A percentile compares a stretch with the other conserved stretches of the same genome.
Evolutionary conservation across 1,140 invertebrate species (phyloP).

Genomic region (Trachymyrmex cornetzi): DNA sequence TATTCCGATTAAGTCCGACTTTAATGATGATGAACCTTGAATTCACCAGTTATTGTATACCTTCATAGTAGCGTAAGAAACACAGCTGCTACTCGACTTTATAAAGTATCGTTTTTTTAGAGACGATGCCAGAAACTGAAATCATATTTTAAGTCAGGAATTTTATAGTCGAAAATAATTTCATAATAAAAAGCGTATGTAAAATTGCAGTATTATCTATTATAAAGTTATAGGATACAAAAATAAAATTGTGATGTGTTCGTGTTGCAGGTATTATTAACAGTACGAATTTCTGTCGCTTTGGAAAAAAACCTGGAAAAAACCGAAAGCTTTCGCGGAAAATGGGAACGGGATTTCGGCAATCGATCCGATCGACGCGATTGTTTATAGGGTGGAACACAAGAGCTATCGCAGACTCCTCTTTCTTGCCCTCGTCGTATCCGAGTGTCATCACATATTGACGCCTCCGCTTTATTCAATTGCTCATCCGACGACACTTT

Average conservation of each 20-base stretch:
- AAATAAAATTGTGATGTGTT: background rate
- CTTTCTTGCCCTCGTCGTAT: constrained; percentile 63
- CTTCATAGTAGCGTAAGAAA: constrained; percentile 60
- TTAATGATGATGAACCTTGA: constrained; percentile 76
- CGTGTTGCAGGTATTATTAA: background rate
- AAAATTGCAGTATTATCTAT: background rate
- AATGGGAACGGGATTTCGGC: background rate
- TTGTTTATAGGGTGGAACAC: constrained; percentile 55
- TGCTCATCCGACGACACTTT: constrained; percentile 77
- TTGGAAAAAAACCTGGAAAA: background rate
- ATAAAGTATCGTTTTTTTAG: constrained; percentile 45
- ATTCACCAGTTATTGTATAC: constrained; percentile 60
- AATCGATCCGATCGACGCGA: constrained; percentile 34
- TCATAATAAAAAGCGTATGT: constrained; percentile 37
- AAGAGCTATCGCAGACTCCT: constrained; percentile 55
- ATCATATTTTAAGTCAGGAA: constrained; percentile 13
- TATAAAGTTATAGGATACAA: background rate
- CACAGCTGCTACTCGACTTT: constrained; percentile 53
- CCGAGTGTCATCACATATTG: constrained; percentile 78
- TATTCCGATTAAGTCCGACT: constrained; percentile 69
- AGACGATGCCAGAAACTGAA: constrained; percentile 43
- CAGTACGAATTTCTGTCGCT: background rate
- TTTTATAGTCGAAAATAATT: background rate
- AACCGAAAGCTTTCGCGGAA: background rate
- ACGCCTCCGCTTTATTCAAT: constrained; percentile 82